Base-by-base conservation (phyloP, 2,113 vertebrate genomes). In the Murina feae region DNA sequence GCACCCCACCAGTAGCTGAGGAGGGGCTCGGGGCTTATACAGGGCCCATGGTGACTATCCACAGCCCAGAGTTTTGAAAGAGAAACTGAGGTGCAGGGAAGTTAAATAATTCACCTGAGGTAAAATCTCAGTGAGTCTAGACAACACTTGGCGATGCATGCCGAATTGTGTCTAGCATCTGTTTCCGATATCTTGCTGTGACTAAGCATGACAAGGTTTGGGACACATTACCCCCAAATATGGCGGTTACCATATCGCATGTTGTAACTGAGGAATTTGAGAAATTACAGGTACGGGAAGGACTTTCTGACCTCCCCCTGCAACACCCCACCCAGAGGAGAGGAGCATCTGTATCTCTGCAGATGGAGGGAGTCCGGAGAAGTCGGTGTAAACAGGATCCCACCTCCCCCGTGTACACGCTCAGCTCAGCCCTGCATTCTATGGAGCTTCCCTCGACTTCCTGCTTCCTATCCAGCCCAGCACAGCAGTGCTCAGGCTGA, bases 1-100 rank as follows among this genome's bases (percentile, higher is more conserved):
- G 9, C 21, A 9, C 25, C 9, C 12, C 1, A 23, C 0, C 1
- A 5, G 25, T 39, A 11, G 37, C 3, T 1, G 14, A 35, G n/a
- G 5, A 66, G 21, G 10, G 58, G 11, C 10, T 63, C 3, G 4
- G 72, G 0, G 6, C 37, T 35, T 5, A 16, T 4, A 23, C 55
- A 35, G 18, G 20, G 25, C 35, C 37, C 21, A 0, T 78, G n/a
- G n/a, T 51, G n/a, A 74, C 12, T 49, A 17, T 4, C 12, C 51
- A 35, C 4, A 17, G 51, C 16, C 18, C 7, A 12, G 47, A 78
- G 89, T 81, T 42, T 74, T 30, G 18, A 63, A 90, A 83, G 53
- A 79, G 12, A 51, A 76, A 71, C 25, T 47, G 75, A 74, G 30
- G 39, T 10, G 20, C 30, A 11, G 39, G 42, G 63, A 78, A 83